Conservation (phyloP, 1,140 invertebrate species). For the Phocides pigmalion region DNA sequence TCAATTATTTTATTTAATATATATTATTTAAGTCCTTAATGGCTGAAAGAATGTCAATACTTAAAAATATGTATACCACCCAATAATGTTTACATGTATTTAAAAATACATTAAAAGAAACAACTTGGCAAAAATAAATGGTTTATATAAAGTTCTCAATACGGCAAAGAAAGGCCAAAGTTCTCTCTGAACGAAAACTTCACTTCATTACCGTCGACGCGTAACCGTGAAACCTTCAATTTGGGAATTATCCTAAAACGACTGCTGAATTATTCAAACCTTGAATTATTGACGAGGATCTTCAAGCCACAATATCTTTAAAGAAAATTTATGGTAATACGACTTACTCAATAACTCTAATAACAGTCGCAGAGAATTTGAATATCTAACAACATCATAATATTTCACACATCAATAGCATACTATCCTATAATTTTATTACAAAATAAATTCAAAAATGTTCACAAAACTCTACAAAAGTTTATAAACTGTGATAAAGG, state of each 20-base stretch:
- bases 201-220: constrained; percentile 61
- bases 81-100: background rate
- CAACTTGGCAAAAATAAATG: background rate
- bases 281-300: constrained; percentile 70
- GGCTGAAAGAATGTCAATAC: too few species aligned
- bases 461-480: too few species aligned
- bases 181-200: constrained; percentile 44
- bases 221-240: constrained; percentile 65
- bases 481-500: too few species aligned
- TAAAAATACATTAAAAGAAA: background rate
- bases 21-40: too few species aligned
- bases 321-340: constrained; percentile 68
- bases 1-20: too few species aligned
- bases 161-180: constrained; percentile 30
- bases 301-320: constrained; percentile 55
- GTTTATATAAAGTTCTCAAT: constrained; percentile 23
- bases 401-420: background rate
- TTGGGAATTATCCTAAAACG: constrained; percentile 73
- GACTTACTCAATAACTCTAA: constrained; percentile 52
- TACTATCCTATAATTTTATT: background rate
- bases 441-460: too few species aligned
- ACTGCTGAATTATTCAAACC: constrained; percentile 71
- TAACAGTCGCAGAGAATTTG: constrained; percentile 37
- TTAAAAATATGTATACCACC: too few species aligned
- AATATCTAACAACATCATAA: constrained; percentile 29